phyloP scores from a whole-genome alignment of 2,888 invertebrate genomes.

The Hirtodrosophila histrioides region DNA sequence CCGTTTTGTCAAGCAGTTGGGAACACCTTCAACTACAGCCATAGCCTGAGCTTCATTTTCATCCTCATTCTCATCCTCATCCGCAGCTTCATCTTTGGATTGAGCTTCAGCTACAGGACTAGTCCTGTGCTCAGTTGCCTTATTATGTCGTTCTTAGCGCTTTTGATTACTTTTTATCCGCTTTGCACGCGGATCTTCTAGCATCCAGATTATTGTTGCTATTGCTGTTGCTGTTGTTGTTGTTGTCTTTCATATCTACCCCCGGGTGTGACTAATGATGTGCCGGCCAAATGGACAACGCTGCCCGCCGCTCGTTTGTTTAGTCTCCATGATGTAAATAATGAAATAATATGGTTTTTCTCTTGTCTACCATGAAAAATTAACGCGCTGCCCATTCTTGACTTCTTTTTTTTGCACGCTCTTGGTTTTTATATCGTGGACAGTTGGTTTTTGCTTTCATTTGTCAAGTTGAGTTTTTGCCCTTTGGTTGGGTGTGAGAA shows the following conservation, averaged over 20 bases:
- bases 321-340: slow-evolving; percentile 72
- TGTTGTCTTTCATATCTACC: slow-evolving; percentile 50
- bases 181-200: slow-evolving; percentile 68
- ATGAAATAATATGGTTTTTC: slow-evolving; percentile 78
- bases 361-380: slow-evolving; percentile 77
- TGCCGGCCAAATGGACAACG: slow-evolving; percentile 60
- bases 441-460: slow-evolving; percentile 74
- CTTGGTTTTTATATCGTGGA: slow-evolving; percentile 51
- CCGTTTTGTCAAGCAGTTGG: slow-evolving; percentile 70
- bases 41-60: slow-evolving; percentile 1
- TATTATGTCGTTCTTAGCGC: slow-evolving; percentile 78
- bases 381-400: slow-evolving; percentile 65
- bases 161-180: slow-evolving; percentile 80
- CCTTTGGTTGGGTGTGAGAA: slow-evolving; percentile 28
- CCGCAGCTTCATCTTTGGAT: slow-evolving; percentile 13
- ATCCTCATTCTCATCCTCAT: slow-evolving; percentile 6
- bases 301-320: slow-evolving; percentile 50
- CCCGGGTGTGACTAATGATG: slow-evolving; percentile 75
- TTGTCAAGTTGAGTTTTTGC: slow-evolving; percentile 61
- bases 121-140: slow-evolving; percentile 64
- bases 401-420: slow-evolving; percentile 41
- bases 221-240: slow-evolving; percentile 33
- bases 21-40: slow-evolving; percentile 52
- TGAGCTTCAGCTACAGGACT: slow-evolving; percentile 17
- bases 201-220: slow-evolving; percentile 42